Evolutionary conservation across 1,140 invertebrate genomes (phyloP), one percentile per base, ranked within the genome.

Genomic region (Archegozetes longisetosus): DNA sequence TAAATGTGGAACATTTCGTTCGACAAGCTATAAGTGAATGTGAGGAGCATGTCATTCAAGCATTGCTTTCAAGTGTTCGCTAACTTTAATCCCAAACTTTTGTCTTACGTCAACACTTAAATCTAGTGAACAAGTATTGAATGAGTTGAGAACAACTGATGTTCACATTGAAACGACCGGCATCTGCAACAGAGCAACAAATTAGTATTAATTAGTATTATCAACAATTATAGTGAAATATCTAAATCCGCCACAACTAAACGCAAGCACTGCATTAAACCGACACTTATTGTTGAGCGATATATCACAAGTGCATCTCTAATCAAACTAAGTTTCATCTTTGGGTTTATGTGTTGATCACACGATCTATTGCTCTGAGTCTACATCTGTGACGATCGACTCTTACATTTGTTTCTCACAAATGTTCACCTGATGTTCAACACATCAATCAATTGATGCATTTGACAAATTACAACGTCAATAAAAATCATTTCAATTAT

Each of bases 391-490:
- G 84, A 93, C 57, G 90, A 98, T 70, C 94, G 94, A 0, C 73
- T 98, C 20, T 93, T 0, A 78, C 89, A 62, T 95, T 93, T 73
- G 89, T 88, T 20, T 89, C 85, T 61, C 80, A 82, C 83, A 72
- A 77, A 66, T 72, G 65, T 58, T 63, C 61, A 14, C 51, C 13
- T 17, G 14, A 53, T 46, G 14, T 58, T 17, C 53, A 58, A n/a
- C 14, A 57, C 17, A 26, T 64, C 22, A 88, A 95, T 73, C 79
- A 89, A 49, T 97, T 85, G 72, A 95, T 96, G 87, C 94, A 98
- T 78, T 77, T 98, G 64, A 98, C 94, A 29, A 98, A 98, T 75
- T 98, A 97, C 73, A 93, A 88, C 66, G 87, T 98, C 61, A 97
- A 98, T 74, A 95, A 94, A 74, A 77, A 86, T 48, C 89, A 84